Conservation (phyloP, 2,113 vertebrate genomes). For the Anarrhichthys ocellatus region DNA sequence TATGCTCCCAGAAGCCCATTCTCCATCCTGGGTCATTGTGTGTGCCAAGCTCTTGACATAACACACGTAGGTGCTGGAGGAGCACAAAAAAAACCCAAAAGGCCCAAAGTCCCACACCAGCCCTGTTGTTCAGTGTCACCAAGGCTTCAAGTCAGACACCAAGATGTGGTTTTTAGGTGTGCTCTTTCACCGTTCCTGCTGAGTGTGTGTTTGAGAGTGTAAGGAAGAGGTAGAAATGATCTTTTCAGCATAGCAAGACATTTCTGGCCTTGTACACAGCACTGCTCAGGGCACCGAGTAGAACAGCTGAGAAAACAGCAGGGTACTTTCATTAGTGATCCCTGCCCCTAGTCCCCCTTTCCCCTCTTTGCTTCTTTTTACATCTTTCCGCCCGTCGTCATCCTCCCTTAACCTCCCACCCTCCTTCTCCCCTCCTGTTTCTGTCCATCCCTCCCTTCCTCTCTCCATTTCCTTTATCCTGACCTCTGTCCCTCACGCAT, state of each 20-base stretch:
- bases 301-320: conserved; percentile 74
- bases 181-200: conserved; percentile 2
- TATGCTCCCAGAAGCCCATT: neutral
- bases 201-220: conserved; percentile 17
- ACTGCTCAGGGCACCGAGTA: conserved; percentile 37
- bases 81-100: conserved; percentile 49
- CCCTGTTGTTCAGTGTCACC: conserved; percentile 71
- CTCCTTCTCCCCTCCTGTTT: conserved; percentile 4
- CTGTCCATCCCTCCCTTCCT: conserved; percentile 38
- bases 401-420: neutral
- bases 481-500: conserved; percentile 58
- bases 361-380: conserved; percentile 48
- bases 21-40: conserved; percentile 19
- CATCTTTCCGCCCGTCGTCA: conserved; percentile 35
- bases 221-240: conserved; percentile 22
- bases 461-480: conserved; percentile 54
- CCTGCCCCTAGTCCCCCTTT: conserved; percentile 36
- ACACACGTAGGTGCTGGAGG: conserved; percentile 39
- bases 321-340: conserved; percentile 64
- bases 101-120: conserved; percentile 56
- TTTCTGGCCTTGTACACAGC: conserved; percentile 28
- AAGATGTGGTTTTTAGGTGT: conserved; percentile 11
- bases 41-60: conserved; percentile 55
- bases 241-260: conserved; percentile 35
- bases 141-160: conserved; percentile 49